These are phyloP conservation scores for Suncus etruscus DNA, from an alignment of 2,113 vertebrate species.

Conservation along the genomic window DNA sequence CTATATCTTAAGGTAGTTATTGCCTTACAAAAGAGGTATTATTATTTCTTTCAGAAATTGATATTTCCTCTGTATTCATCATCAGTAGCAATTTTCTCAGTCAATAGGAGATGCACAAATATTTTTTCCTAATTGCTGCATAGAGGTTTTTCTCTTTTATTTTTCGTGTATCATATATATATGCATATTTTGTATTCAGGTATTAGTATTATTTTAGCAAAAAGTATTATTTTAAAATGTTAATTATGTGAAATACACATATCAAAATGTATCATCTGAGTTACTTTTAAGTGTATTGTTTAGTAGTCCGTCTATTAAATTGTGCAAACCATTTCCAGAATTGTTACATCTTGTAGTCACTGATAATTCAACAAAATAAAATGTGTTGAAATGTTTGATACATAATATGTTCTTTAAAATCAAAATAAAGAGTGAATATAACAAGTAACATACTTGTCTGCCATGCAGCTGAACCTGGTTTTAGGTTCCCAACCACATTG, in stretches of 20 bases:
- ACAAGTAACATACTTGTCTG: no score
- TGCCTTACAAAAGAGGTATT: not conserved
- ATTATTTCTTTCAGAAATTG: conserved; percentile 1
- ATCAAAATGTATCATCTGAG: no score
- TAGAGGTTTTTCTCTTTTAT: not conserved
- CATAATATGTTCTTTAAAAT: no score
- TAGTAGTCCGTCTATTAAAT: not conserved
- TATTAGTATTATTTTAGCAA: not conserved
- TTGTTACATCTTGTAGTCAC: not conserved
- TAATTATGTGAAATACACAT: no score
- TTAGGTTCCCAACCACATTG: no score
- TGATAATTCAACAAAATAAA: not conserved
- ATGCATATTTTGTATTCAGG: not conserved
- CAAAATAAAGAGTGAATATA: no score
- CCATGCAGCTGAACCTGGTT: no score
- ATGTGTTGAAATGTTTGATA: no score
- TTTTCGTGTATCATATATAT: not conserved
- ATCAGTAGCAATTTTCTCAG: not conserved
- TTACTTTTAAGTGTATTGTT: not conserved
- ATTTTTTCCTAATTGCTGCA: not conserved
- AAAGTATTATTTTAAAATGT: no score
- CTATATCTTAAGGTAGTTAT: not conserved
- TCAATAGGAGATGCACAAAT: not conserved
- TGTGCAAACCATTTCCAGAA: not conserved
- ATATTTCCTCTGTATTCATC: not conserved